phyloP scores from a whole-genome alignment of 2,888 invertebrate species.

The Epinotia brunnichana region DNA sequence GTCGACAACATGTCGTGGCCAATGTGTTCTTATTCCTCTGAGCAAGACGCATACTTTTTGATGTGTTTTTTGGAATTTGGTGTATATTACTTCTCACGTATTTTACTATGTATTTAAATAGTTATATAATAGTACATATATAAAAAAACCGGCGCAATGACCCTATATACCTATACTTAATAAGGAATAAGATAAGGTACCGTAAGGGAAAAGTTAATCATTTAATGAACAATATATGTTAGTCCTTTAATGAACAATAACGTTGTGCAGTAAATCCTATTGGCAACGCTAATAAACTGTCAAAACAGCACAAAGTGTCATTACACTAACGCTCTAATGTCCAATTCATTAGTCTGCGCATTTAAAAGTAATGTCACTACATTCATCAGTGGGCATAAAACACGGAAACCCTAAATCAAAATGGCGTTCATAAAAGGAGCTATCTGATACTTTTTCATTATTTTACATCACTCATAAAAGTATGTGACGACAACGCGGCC shows the following conservation, averaged over 20 bases:
- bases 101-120: too few relatives aligned
- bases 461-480: slow-evolving; percentile 78
- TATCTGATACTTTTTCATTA: slow-evolving; percentile 77
- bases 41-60: too few relatives aligned
- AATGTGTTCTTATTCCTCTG: too few relatives aligned
- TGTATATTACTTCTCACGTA: too few relatives aligned
- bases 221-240: too few relatives aligned
- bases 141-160: too few relatives aligned
- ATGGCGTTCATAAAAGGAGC: slow-evolving; percentile 62
- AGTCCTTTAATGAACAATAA: not conserved
- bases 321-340: slow-evolving; percentile 24
- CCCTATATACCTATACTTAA: too few relatives aligned
- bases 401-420: slow-evolving; percentile 70
- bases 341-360: slow-evolving; percentile 39
- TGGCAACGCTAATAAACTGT: slow-evolving; percentile 27
- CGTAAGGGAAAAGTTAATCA: too few relatives aligned
- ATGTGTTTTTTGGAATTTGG: too few relatives aligned
- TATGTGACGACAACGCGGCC: slow-evolving; percentile 69
- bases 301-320: slow-evolving; percentile 9
- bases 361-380: slow-evolving; percentile 36
- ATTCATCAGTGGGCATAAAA: slow-evolving; percentile 56
- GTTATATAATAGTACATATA: too few relatives aligned
- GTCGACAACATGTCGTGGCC: too few relatives aligned
- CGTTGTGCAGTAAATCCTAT: not conserved
- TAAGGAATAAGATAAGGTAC: too few relatives aligned